These are phyloP conservation scores for Anabas testudineus DNA, from an alignment of 2,797 vertebrate species.

Conservation along the genomic window DNA sequence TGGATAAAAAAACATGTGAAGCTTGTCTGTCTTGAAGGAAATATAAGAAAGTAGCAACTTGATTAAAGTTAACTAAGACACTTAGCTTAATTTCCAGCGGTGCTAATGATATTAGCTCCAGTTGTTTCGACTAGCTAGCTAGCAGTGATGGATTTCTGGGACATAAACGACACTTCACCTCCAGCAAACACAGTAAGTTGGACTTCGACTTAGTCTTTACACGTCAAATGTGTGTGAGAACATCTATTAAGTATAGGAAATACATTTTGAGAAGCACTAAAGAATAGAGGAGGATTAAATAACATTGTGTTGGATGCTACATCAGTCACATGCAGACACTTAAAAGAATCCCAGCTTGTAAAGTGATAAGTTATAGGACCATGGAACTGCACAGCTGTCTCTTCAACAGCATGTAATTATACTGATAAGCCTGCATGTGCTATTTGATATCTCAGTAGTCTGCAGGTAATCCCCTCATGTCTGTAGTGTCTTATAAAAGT, in stretches of 20 bases:
- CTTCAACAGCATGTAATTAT: slow-evolving; percentile 43
- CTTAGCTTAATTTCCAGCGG: background rate
- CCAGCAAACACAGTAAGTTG: background rate
- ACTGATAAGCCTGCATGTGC: slow-evolving; percentile 46
- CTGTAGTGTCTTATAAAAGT: slow-evolving; percentile 64
- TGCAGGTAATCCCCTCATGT: slow-evolving; percentile 37
- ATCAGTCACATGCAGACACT: slow-evolving; percentile 3
- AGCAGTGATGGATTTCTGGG: no score
- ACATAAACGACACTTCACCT: background rate
- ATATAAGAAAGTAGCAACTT: background rate
- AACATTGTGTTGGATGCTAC: slow-evolving; percentile 24
- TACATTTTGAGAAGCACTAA: background rate
- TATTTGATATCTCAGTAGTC: slow-evolving; percentile 58
- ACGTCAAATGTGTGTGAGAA: background rate
- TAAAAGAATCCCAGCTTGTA: no score
- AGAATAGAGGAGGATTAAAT: background rate
- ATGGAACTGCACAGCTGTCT: background rate
- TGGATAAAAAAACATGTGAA: no score
- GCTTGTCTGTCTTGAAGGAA: background rate
- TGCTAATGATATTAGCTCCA: background rate
- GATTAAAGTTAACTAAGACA: background rate
- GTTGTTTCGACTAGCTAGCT: no score
- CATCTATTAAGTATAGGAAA: background rate
- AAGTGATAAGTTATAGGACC: no score
- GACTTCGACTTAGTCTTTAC: no score